These are phyloP conservation scores for Andricus quercusramuli DNA, from an alignment of 2,888 invertebrate genomes.

Conservation along the genomic window DNA sequence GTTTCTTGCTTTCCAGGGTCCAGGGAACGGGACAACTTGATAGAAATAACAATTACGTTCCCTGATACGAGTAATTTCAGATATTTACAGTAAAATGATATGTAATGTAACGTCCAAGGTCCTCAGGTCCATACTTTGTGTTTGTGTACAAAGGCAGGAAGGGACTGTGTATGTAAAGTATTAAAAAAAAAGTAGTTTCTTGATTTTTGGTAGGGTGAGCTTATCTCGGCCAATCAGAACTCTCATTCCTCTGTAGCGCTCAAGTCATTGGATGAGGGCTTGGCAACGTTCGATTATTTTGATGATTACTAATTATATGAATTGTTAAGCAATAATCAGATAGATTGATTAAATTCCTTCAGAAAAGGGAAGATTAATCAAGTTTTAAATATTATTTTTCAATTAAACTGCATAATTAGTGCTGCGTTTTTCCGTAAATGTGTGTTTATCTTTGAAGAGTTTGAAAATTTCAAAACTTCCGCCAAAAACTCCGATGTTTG, in stretches of 20 bases:
- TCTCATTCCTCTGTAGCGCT: background rate
- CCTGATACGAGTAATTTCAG: slow-evolving; percentile 8
- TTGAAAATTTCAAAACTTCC: background rate
- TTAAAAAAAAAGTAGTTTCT: background rate
- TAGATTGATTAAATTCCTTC: background rate
- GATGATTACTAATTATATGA: background rate
- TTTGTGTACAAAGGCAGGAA: slow-evolving; percentile 29
- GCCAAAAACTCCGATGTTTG: background rate
- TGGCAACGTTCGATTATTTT: background rate
- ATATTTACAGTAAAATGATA: slow-evolving; percentile 16
- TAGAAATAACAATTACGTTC: background rate
- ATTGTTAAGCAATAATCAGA: background rate
- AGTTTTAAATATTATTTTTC: background rate
- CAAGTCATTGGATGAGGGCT: background rate
- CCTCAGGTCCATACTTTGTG: slow-evolving; percentile 21
- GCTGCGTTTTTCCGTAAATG: background rate
- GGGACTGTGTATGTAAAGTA: background rate
- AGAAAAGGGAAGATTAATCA: background rate
- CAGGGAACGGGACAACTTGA: background rate
- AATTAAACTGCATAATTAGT: background rate
- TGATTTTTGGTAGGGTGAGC: background rate
- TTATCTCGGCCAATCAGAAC: background rate
- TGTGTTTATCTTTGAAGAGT: background rate
- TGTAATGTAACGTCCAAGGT: background rate
- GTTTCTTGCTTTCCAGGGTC: no score